These are phyloP conservation scores for Apis florea DNA, from an alignment of 1,140 invertebrate species.

Conservation along the genomic window DNA sequence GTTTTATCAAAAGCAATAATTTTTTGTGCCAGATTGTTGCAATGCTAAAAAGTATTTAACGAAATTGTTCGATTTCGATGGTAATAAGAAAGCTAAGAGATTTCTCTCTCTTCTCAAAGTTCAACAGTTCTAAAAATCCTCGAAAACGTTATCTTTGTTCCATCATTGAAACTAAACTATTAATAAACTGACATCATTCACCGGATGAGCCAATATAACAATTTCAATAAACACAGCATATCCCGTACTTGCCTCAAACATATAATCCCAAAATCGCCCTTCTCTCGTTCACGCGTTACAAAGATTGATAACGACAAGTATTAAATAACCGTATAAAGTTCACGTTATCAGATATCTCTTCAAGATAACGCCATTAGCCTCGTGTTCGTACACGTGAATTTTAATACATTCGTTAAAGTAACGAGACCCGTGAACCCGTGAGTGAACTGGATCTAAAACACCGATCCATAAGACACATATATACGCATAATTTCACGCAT, in stretches of 20 bases:
- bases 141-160: too few species aligned
- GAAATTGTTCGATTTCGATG: too few species aligned
- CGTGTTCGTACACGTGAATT: not conserved
- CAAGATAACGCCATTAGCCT: not conserved
- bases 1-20: too few species aligned
- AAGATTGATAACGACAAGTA: not conserved
- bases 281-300: not conserved
- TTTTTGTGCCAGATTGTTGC: too few species aligned
- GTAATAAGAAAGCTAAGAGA: too few species aligned
- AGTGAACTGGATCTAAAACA: constrained; percentile 49
- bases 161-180: too few species aligned
- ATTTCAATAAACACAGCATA: too few species aligned
- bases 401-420: constrained; percentile 3
- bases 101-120: too few species aligned
- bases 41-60: too few species aligned
- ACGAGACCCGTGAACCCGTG: constrained; percentile 30
- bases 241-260: not conserved
- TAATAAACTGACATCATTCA: too few species aligned
- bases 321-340: not conserved
- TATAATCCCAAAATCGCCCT: not conserved
- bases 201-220: too few species aligned
- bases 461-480: not conserved
- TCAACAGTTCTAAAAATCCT: too few species aligned
- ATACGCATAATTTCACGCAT: constrained; percentile 17
- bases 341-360: constrained; percentile 1